These are phyloP conservation scores for Portevinia maculata DNA, from an alignment of 2,888 invertebrate genomes.

Conservation along the genomic window DNA sequence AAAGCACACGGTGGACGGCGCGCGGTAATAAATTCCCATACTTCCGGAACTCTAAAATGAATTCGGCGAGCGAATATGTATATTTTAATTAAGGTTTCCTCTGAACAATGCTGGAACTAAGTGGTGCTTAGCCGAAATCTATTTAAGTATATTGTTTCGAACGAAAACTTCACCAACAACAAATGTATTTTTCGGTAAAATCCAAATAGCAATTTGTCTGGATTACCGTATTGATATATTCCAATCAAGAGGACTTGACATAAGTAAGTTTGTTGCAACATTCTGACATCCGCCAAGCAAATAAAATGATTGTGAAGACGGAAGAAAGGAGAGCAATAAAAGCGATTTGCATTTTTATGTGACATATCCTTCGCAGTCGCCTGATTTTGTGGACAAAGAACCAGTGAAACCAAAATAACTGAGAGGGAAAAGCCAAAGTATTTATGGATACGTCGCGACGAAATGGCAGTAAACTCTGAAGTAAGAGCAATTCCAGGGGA, in stretches of 20 bases:
- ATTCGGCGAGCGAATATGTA: neutral
- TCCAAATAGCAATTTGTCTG: no score
- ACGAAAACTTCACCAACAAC: neutral
- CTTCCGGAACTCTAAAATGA: neutral
- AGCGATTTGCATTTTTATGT: no score
- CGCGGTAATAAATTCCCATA: slow-evolving; percentile 15
- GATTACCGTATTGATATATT: neutral
- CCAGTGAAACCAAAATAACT: no score
- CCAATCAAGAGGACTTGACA: neutral
- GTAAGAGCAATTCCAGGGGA: neutral
- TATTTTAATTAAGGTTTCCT: no score
- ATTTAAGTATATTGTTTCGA: neutral
- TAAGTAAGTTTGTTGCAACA: neutral
- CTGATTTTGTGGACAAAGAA: no score
- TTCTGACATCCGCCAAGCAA: no score
- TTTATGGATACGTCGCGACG: slow-evolving; percentile 17
- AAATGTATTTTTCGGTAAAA: no score
- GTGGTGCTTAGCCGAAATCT: slow-evolving; percentile 26
- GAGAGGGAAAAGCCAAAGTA: neutral
- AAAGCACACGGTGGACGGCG: neutral
- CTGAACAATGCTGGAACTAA: neutral
- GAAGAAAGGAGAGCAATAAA: no score
- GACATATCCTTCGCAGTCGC: no score
- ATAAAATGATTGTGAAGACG: no score
- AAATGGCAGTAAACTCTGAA: neutral